These are phyloP conservation scores for Agrochola litura DNA, from an alignment of 2,888 invertebrate species.

Conservation along the genomic window DNA sequence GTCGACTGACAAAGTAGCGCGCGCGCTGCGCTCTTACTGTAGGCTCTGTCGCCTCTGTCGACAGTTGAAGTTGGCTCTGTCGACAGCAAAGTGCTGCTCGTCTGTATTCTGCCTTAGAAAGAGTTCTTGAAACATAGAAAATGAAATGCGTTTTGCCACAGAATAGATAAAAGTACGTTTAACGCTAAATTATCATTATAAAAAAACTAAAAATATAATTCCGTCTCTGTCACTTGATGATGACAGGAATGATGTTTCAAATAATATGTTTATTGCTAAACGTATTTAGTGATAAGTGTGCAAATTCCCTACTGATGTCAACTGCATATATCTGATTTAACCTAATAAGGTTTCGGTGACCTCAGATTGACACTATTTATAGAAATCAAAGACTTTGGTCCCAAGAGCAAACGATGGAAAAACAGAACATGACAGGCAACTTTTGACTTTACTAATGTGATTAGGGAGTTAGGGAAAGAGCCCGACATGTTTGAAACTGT, in stretches of 20 bases:
- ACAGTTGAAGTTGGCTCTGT: too few relatives aligned
- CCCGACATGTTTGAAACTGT: conserved; percentile 1
- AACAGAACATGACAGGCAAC: conserved; percentile 20
- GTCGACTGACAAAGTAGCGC: too few relatives aligned
- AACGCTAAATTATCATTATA: too few relatives aligned
- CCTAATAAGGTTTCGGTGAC: neutral
- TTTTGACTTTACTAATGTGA: conserved; percentile 47
- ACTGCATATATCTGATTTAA: neutral
- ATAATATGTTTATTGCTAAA: too few relatives aligned
- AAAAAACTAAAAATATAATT: neutral
- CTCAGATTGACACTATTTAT: too few relatives aligned
- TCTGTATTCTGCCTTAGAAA: too few relatives aligned
- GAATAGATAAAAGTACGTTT: too few relatives aligned
- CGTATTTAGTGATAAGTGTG: neutral
- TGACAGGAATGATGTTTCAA: neutral
- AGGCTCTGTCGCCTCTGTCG: too few relatives aligned
- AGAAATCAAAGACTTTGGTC: conserved; percentile 28
- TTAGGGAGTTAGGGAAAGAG: conserved; percentile 51
- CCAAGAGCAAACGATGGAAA: conserved; percentile 21
- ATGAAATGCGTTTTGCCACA: too few relatives aligned
- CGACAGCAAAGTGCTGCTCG: too few relatives aligned
- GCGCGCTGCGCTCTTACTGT: too few relatives aligned
- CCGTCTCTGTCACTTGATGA: neutral
- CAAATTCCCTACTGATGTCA: neutral
- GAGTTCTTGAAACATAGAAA: too few relatives aligned